These are phyloP conservation scores for Drosophila testacea DNA, from an alignment of 2,888 invertebrate genomes.

Conservation along the genomic window DNA sequence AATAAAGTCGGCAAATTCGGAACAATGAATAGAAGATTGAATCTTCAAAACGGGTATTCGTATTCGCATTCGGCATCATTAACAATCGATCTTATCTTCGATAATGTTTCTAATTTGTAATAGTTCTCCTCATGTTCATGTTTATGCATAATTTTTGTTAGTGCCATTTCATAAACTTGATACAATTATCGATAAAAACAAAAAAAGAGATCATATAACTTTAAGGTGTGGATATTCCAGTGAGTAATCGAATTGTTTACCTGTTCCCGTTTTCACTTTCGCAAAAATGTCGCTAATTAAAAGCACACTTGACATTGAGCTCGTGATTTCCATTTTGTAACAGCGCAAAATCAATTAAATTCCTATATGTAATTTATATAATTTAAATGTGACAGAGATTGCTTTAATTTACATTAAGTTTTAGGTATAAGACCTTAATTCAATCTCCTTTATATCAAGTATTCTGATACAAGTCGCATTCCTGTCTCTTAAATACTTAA, in stretches of 20 bases:
- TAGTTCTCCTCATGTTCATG: background rate
- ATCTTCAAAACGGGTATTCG: conserved; percentile 35
- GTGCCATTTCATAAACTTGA: conserved; percentile 7
- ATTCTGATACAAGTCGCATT: no score
- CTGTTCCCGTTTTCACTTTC: conserved; percentile 23
- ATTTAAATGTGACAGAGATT: no score
- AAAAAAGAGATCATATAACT: conserved; percentile 15
- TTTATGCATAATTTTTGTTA: conserved; percentile 5
- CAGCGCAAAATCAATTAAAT: conserved; percentile 26
- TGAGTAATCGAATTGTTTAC: conserved; percentile 18
- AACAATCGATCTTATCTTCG: conserved; percentile 13
- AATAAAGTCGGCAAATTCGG: conserved; percentile 9
- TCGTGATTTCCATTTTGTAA: conserved; percentile 20
- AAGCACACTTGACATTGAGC: conserved; percentile 31
- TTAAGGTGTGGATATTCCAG: background rate
- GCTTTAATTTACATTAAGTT: no score
- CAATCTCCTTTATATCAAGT: no score
- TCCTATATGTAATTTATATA: background rate
- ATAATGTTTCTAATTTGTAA: conserved; percentile 25
- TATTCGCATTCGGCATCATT: background rate
- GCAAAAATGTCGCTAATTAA: conserved; percentile 28
- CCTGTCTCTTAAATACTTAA: background rate
- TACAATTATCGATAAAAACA: conserved; percentile 10
- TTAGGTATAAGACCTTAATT: no score
- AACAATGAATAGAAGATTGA: conserved; percentile 33